phyloP scores from a whole-genome alignment of 1,140 invertebrate genomes.

The Hypsibius dujardini region DNA sequence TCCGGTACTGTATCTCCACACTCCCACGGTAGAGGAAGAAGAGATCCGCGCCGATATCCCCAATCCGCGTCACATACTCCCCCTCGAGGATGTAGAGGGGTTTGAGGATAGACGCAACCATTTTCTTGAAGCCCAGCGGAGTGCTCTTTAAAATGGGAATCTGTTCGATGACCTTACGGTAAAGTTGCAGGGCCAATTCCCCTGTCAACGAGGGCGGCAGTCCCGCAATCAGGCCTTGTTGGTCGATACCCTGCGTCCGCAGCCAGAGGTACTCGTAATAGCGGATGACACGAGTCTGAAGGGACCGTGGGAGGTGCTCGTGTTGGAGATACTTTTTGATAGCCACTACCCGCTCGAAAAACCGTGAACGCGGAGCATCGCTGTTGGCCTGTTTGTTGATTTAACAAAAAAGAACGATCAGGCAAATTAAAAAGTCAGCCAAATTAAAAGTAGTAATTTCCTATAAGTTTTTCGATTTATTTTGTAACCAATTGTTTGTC shows the following conservation, averaged over 20 bases:
- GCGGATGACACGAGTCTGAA: background rate
- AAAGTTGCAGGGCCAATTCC: conserved; percentile 19
- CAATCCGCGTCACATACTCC: too few relatives aligned
- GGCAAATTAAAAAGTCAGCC: too few relatives aligned
- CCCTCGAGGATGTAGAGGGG: too few relatives aligned
- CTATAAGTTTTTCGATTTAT: too few relatives aligned
- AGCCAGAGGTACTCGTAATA: conserved; percentile 21
- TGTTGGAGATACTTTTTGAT: background rate
- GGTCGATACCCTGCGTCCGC: conserved; percentile 19
- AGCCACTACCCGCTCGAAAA: background rate
- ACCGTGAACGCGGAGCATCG: background rate
- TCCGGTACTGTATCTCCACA: too few relatives aligned
- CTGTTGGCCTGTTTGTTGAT: background rate
- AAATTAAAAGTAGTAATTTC: too few relatives aligned
- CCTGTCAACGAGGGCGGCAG: conserved; percentile 18
- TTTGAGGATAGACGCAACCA: conserved; percentile 20
- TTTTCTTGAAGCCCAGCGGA: conserved; percentile 18
- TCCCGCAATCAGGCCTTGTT: conserved; percentile 19
- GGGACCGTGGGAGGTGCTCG: background rate
- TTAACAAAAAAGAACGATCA: too few relatives aligned
- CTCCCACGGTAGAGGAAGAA: too few relatives aligned
- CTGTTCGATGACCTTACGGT: conserved; percentile 20
- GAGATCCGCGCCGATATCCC: too few relatives aligned
- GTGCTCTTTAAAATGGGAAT: conserved; percentile 19
- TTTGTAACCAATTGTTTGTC: too few relatives aligned